These are phyloP conservation scores for Tolmerus cingulatus DNA, from an alignment of 2,888 invertebrate species.

Conservation along the genomic window DNA sequence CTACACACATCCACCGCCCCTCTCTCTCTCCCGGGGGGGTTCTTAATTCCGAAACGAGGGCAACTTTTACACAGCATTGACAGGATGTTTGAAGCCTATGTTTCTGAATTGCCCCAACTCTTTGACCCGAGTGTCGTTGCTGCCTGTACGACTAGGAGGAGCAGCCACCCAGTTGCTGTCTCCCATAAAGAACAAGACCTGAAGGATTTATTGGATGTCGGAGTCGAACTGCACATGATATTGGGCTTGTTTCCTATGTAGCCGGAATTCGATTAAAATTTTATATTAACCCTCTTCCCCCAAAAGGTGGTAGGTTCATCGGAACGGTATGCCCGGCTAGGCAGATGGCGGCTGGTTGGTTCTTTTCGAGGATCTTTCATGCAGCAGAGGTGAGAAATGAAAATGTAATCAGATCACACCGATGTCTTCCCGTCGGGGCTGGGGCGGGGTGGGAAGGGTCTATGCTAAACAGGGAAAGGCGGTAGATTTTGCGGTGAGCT, in stretches of 20 bases:
- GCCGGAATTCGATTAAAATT: slow-evolving; percentile 32
- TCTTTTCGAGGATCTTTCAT: neutral
- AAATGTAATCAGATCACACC: slow-evolving; percentile 21
- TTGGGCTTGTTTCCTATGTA: slow-evolving; percentile 29
- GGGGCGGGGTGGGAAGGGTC: neutral
- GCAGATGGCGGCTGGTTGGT: neutral
- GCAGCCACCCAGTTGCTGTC: neutral
- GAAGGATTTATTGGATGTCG: slow-evolving; percentile 30
- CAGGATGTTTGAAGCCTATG: slow-evolving; percentile 26
- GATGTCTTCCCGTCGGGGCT: neutral
- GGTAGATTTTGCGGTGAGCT: neutral
- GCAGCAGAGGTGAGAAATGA: slow-evolving; percentile 15
- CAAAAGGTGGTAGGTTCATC: neutral
- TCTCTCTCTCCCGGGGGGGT: neutral
- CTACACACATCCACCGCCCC: neutral
- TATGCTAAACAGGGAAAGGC: neutral
- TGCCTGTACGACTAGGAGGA: neutral
- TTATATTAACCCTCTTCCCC: neutral
- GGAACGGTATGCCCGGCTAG: neutral
- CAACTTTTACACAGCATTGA: slow-evolving; percentile 24
- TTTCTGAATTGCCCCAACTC: neutral
- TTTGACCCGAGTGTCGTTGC: neutral
- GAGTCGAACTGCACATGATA: slow-evolving; percentile 24
- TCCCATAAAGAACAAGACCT: slow-evolving; percentile 11
- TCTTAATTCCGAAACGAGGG: neutral